Conservation (phyloP, 2,888 invertebrate species). For the Patella depressa region DNA sequence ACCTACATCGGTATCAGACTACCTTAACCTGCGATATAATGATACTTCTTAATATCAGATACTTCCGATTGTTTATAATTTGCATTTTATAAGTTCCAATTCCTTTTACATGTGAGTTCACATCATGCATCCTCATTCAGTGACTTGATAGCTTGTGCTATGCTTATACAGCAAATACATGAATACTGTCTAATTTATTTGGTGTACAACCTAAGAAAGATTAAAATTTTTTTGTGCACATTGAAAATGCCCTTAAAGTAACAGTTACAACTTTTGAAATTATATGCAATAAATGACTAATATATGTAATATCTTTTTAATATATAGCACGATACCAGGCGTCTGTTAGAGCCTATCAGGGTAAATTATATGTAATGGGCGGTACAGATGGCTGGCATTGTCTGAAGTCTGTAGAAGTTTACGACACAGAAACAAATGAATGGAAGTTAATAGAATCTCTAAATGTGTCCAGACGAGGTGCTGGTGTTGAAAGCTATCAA, state of each 20-base stretch:
- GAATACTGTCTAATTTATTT: too few relatives aligned
- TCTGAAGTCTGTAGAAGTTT: constrained; percentile 80
- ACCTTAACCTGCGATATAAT: too few relatives aligned
- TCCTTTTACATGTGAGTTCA: too few relatives aligned
- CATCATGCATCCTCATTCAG: background rate
- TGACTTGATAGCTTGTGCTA: too few relatives aligned
- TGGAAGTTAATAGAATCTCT: constrained; percentile 83
- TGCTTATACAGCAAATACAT: too few relatives aligned
- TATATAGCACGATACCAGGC: constrained; percentile 82
- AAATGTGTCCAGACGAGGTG: constrained; percentile 78
- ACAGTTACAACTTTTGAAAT: too few relatives aligned
- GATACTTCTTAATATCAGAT: too few relatives aligned
- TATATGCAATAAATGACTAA: too few relatives aligned
- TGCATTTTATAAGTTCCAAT: background rate
- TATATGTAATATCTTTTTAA: background rate
- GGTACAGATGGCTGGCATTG: constrained; percentile 93
- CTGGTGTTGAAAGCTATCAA: constrained; percentile 64
- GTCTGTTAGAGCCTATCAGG: constrained; percentile 80
- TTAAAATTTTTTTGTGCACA: too few relatives aligned
- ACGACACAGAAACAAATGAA: constrained; percentile 76
- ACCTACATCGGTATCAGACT: background rate
- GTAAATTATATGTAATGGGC: constrained; percentile 83
- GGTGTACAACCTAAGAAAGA: too few relatives aligned
- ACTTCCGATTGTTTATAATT: too few relatives aligned
- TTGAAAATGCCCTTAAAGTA: too few relatives aligned